phyloP scores from a whole-genome alignment of 1,140 invertebrate genomes.

The Lepidotrigona ventralis region DNA sequence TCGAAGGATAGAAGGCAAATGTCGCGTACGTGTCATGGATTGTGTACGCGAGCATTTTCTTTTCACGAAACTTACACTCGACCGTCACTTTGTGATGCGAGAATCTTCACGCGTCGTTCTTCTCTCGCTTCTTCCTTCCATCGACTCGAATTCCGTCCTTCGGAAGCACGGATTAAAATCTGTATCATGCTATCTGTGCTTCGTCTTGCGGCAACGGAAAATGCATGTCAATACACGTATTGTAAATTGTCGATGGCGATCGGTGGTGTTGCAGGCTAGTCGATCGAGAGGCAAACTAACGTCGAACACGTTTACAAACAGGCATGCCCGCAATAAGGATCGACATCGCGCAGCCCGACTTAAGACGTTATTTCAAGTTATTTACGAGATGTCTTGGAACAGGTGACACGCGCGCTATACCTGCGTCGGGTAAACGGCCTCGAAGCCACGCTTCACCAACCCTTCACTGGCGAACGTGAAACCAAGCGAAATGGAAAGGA shows the following conservation, averaged over 20 bases:
- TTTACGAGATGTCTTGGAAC: conserved; percentile 69
- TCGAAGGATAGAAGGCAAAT: background rate
- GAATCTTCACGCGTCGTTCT: background rate
- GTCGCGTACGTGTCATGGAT: background rate
- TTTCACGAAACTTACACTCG: background rate
- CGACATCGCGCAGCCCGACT: conserved; percentile 49
- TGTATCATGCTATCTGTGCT: background rate
- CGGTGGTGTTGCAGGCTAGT: background rate
- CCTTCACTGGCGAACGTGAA: conserved; percentile 14
- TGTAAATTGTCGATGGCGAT: conserved; percentile 7
- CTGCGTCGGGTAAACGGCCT: conserved; percentile 60
- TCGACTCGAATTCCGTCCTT: too few species aligned
- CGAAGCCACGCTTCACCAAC: conserved; percentile 55
- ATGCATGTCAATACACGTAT: background rate
- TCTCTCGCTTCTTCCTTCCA: background rate
- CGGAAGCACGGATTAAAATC: background rate
- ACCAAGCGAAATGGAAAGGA: background rate
- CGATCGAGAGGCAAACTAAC: background rate
- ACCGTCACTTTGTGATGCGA: too few species aligned
- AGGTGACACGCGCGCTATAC: conserved; percentile 70
- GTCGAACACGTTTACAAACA: conserved; percentile 19
- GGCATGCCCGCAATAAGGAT: conserved; percentile 16
- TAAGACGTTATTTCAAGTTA: conserved; percentile 71
- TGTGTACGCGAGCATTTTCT: background rate
- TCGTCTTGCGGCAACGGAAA: too few species aligned